Percentiles rank a stretch among this genome's conserved stretches.
These are phyloP conservation scores for Ornithoptera priamus DNA, from an alignment of 2,888 invertebrate species.

Conservation along the genomic window DNA sequence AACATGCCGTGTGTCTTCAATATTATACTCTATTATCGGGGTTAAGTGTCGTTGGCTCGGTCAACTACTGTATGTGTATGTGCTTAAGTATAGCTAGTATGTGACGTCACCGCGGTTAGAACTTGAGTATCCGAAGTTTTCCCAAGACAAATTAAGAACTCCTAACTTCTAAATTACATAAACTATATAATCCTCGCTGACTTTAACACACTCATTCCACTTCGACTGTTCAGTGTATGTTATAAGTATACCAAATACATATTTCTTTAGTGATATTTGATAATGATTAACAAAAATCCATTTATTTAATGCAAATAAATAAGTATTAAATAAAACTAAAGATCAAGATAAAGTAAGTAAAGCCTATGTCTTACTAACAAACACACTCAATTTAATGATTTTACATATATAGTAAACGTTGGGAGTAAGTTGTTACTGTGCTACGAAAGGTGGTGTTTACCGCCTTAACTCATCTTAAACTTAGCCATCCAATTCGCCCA, in stretches of 20 bases:
- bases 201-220: background rate
- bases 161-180: background rate
- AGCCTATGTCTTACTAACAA: background rate
- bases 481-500: background rate
- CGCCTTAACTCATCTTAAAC: conserved; percentile 6
- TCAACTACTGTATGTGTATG: conserved; percentile 1
- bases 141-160: conserved; percentile 10
- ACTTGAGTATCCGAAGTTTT: conserved; percentile 20
- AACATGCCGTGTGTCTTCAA: background rate
- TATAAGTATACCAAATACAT: too few relatives aligned
- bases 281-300: too few relatives aligned
- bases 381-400: background rate
- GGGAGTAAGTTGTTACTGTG: background rate
- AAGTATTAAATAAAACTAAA: too few relatives aligned
- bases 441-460: conserved; percentile 1
- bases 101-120: conserved; percentile 20
- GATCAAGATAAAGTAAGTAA: background rate
- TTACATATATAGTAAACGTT: background rate
- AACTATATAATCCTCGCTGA: background rate
- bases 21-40: conserved; percentile 7
- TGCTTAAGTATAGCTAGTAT: conserved; percentile 6
- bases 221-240: background rate
- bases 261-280: too few relatives aligned
- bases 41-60: conserved; percentile 19
- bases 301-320: too few relatives aligned